phyloP scores from a whole-genome alignment of 1,140 invertebrate genomes.

The Daktulosphaira vitifoliae region DNA sequence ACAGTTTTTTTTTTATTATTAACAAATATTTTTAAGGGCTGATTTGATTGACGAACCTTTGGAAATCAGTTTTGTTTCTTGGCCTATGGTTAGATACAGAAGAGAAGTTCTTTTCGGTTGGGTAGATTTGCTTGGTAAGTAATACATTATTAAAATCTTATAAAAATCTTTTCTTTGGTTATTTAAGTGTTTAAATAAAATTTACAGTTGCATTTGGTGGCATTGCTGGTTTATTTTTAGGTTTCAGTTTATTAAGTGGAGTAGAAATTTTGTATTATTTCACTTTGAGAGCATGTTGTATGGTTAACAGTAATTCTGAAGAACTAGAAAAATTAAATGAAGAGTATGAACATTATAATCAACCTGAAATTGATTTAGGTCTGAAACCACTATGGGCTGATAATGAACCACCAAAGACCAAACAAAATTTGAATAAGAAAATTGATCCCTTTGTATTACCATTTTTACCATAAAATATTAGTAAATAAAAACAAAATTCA shows the following conservation, averaged over 20 bases:
- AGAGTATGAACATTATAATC: conserved; percentile 33
- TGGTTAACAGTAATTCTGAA: conserved; percentile 37
- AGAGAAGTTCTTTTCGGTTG: conserved; percentile 66
- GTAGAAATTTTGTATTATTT: conserved; percentile 53
- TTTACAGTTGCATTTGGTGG: conserved; percentile 38
- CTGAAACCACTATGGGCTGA: conserved; percentile 27
- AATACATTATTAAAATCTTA: neutral
- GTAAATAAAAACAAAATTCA: neutral
- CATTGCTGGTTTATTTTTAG: conserved; percentile 65
- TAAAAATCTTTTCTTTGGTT: neutral
- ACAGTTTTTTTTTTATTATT: no score
- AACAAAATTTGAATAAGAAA: neutral
- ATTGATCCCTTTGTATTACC: neutral
- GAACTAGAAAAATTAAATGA: conserved; percentile 34
- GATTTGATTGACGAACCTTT: conserved; percentile 4
- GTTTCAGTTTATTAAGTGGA: conserved; percentile 61
- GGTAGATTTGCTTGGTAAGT: conserved; percentile 57
- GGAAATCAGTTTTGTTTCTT: conserved; percentile 43
- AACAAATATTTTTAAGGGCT: neutral
- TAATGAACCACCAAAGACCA: neutral
- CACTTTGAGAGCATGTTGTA: conserved; percentile 49
- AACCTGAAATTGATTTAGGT: conserved; percentile 31
- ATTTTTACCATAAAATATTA: conserved; percentile 23
- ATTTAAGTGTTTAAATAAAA: neutral
- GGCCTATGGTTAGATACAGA: conserved; percentile 64